Evolutionary conservation across 2,888 invertebrate species (phyloP).

Genomic region (Sinopyrophorus schimmeli): DNA sequence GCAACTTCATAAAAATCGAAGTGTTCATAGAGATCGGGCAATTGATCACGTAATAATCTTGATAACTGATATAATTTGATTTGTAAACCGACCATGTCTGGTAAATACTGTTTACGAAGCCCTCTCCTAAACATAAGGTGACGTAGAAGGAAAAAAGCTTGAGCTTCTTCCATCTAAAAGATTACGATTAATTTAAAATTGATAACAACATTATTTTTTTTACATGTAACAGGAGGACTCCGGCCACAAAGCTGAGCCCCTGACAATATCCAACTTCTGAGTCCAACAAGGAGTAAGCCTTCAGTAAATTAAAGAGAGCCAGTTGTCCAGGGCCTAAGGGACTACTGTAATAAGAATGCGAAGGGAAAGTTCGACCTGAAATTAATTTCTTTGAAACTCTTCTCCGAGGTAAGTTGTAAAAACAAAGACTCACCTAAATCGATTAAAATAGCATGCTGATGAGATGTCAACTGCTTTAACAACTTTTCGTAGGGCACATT

Average conservation of each 20-base stretch:
- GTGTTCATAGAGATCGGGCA: slow-evolving; percentile 84
- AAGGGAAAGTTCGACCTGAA: slow-evolving; percentile 87
- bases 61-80: slow-evolving; percentile 89
- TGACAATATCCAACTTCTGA: slow-evolving; percentile 96
- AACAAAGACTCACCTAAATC: slow-evolving; percentile 70
- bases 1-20: slow-evolving; percentile 87
- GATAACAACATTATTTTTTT: neutral
- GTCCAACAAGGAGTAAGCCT: slow-evolving; percentile 93
- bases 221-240: slow-evolving; percentile 89
- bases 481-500: slow-evolving; percentile 79
- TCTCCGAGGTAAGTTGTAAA: neutral
- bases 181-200: neutral
- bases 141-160: slow-evolving; percentile 83
- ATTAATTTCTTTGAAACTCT: no score
- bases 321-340: slow-evolving; percentile 92
- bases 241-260: slow-evolving; percentile 94
- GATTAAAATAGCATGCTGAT: slow-evolving; percentile 95
- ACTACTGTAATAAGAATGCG: slow-evolving; percentile 90
- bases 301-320: slow-evolving; percentile 90
- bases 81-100: slow-evolving; percentile 94
- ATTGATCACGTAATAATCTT: slow-evolving; percentile 83
- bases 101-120: slow-evolving; percentile 85
- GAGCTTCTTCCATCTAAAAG: slow-evolving; percentile 86
- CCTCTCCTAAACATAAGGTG: slow-evolving; percentile 92
- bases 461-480: slow-evolving; percentile 85